These are phyloP conservation scores for Mechanitis messenoides DNA, from an alignment of 2,888 invertebrate species.

Conservation along the genomic window DNA sequence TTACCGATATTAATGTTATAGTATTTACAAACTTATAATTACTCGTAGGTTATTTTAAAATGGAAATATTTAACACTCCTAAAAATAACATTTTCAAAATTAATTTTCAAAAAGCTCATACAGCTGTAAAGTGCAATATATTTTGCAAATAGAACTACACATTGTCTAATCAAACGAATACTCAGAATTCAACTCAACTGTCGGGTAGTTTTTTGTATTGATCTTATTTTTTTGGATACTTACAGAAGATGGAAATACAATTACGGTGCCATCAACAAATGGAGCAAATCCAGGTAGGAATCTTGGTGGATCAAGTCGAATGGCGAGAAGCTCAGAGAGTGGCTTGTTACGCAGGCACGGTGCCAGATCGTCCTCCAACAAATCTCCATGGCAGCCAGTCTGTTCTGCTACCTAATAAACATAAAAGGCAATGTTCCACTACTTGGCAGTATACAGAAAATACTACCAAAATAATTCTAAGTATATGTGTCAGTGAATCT, in stretches of 20 bases:
- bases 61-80: not conserved
- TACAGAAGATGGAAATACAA: constrained; percentile 80
- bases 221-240: constrained; percentile 33
- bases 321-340: constrained; percentile 83
- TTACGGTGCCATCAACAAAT: constrained; percentile 92
- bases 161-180: too few species aligned
- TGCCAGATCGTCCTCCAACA: constrained; percentile 88
- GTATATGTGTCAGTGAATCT: not conserved
- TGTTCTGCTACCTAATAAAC: constrained; percentile 82
- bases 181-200: too few species aligned
- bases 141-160: too few species aligned
- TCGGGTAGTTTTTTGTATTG: too few species aligned
- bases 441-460: constrained; percentile 7
- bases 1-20: too few species aligned
- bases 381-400: constrained; percentile 89
- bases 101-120: too few species aligned
- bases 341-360: constrained; percentile 88
- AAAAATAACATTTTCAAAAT: not conserved
- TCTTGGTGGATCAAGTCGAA: constrained; percentile 85
- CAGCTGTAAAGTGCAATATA: too few species aligned
- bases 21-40: too few species aligned
- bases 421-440: constrained; percentile 18
- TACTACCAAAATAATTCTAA: too few species aligned
- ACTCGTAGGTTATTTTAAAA: not conserved
- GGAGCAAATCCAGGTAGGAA: constrained; percentile 96